phyloP scores from a whole-genome alignment of 2,113 vertebrate species.

The Sorex araneus region DNA sequence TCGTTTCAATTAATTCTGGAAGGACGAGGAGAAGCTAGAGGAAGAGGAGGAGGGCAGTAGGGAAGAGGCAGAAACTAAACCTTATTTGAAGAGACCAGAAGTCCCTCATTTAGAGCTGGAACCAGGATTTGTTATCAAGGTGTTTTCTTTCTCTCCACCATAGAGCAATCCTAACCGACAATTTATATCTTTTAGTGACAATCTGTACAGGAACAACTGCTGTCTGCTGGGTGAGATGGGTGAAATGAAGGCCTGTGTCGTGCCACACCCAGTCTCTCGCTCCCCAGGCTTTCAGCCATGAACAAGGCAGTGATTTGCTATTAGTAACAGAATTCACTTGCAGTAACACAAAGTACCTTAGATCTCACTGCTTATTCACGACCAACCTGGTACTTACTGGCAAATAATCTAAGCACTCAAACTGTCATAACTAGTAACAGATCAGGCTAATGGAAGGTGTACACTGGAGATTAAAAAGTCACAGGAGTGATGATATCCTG shows the following conservation, averaged over 20 bases:
- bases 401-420: slow-evolving; percentile 77
- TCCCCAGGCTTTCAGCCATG: background rate
- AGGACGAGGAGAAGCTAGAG: background rate
- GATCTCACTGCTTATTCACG: slow-evolving; percentile 58
- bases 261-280: background rate
- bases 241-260: background rate
- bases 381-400: slow-evolving; percentile 70
- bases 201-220: background rate
- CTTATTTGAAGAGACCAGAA: background rate
- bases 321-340: slow-evolving; percentile 38
- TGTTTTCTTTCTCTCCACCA: background rate
- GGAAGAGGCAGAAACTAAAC: slow-evolving; percentile 19
- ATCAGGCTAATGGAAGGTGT: slow-evolving; percentile 65
- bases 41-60: background rate
- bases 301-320: background rate
- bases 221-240: background rate
- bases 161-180: background rate
- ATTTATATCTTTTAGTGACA: background rate
- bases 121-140: background rate
- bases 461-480: slow-evolving; percentile 23
- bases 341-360: slow-evolving; percentile 27
- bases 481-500: background rate
- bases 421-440: slow-evolving; percentile 64
- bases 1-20: slow-evolving; percentile 63
- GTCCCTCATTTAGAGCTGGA: background rate